A percentile compares a stretch with the other conserved stretches of the same genome.
Conservation (phyloP, 1,140 invertebrate species). For the Bicyclus anynana region DNA sequence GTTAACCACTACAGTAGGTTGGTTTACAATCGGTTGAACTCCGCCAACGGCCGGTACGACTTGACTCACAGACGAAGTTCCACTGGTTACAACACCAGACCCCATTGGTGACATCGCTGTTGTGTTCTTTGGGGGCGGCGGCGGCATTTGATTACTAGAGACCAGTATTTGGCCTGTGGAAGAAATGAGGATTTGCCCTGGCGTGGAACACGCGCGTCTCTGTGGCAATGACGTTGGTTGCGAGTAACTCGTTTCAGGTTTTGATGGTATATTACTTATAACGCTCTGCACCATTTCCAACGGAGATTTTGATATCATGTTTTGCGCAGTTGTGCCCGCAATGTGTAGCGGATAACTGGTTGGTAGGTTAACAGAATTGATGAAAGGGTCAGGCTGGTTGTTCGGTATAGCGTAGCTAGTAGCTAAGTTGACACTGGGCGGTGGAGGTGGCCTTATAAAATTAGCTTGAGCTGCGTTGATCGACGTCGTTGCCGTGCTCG, state of each 20-base stretch:
- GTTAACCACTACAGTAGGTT: constrained; percentile 89
- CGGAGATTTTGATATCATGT: constrained; percentile 83
- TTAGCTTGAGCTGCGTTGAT: constrained; percentile 80
- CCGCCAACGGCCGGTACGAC: constrained; percentile 74
- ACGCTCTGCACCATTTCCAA: constrained; percentile 89
- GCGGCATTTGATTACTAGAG: constrained; percentile 81
- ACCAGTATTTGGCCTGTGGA: constrained; percentile 86
- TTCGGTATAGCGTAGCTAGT: constrained; percentile 70
- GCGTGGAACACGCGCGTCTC: constrained; percentile 53
- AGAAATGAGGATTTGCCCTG: constrained; percentile 85
- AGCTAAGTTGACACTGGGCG: constrained; percentile 72
- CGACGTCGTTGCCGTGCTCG: constrained; percentile 85
- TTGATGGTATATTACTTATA: constrained; percentile 83
- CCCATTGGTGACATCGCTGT: constrained; percentile 81
- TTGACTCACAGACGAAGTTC: constrained; percentile 83
- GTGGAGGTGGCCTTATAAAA: constrained; percentile 62
- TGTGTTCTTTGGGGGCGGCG: constrained; percentile 80
- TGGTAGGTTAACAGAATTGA: constrained; percentile 66
- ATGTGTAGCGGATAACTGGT: constrained; percentile 73
- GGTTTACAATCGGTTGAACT: constrained; percentile 72
- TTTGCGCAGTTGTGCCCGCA: constrained; percentile 71
- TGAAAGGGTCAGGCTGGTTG: constrained; percentile 63
- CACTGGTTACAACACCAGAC: constrained; percentile 83
- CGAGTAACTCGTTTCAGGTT: constrained; percentile 42
- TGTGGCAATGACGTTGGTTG: constrained; percentile 38